A percentile compares a stretch with the other conserved stretches of the same genome.
These are phyloP conservation scores for Euzophera pinguis DNA, from an alignment of 2,888 invertebrate species.

Conservation along the genomic window DNA sequence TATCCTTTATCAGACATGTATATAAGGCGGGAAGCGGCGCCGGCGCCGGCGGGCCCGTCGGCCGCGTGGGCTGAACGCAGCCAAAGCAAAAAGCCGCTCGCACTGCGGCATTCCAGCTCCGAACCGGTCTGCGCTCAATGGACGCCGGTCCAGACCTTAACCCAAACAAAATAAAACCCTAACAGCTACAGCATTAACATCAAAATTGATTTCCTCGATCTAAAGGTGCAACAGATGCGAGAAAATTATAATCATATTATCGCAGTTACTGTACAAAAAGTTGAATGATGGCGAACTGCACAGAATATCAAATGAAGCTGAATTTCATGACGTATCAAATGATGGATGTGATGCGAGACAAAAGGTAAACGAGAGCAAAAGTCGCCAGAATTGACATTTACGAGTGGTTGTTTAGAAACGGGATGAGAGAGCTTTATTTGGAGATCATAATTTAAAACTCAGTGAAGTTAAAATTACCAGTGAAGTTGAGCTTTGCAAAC, in stretches of 20 bases:
- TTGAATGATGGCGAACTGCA: conserved; percentile 52
- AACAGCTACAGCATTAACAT: conserved; percentile 26
- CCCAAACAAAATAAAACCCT: conserved; percentile 41
- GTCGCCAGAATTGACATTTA: not conserved
- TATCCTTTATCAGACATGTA: conserved; percentile 54
- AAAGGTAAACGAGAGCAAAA: conserved; percentile 28
- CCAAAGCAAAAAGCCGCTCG: conserved; percentile 66
- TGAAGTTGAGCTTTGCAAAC: conserved; percentile 3
- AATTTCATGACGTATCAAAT: conserved; percentile 38
- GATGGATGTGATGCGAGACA: conserved; percentile 43
- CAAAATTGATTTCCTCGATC: conserved; percentile 23
- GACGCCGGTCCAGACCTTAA: conserved; percentile 48
- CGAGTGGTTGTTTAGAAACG: not conserved
- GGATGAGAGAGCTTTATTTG: not conserved
- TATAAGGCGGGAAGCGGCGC: conserved; percentile 41
- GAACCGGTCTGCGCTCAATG: conserved; percentile 72
- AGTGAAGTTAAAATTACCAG: not conserved
- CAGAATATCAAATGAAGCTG: conserved; percentile 49
- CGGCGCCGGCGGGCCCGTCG: conserved; percentile 51
- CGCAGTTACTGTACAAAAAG: conserved; percentile 61
- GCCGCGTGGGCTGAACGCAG: conserved; percentile 63
- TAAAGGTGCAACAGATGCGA: conserved; percentile 34
- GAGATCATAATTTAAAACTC: not conserved
- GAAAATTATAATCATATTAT: conserved; percentile 67
- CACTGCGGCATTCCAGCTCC: conserved; percentile 63